phyloP scores from a whole-genome alignment of 2,888 invertebrate species.

The Eupeodes latifasciatus region DNA sequence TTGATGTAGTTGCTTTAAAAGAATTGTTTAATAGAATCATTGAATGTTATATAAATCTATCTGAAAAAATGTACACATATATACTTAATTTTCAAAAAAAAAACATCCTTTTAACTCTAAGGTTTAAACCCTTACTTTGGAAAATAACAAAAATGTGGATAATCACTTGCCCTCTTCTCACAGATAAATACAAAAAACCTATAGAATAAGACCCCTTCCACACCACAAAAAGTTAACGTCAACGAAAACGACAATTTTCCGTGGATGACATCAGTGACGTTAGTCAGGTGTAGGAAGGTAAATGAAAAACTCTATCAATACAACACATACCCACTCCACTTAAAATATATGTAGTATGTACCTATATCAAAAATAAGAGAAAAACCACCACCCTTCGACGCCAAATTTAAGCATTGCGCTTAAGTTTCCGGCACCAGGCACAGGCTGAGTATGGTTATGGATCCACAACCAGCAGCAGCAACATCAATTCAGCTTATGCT shows the following conservation, averaged over 20 bases:
- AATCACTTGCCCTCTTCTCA: constrained; percentile 47
- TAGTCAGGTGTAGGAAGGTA: constrained; percentile 38
- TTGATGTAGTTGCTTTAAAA: too few relatives aligned
- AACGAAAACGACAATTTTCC: constrained; percentile 50
- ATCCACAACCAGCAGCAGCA: constrained; percentile 45
- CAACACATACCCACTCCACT: constrained; percentile 28
- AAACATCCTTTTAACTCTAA: not conserved
- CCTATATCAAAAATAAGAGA: not conserved
- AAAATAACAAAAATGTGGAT: constrained; percentile 35
- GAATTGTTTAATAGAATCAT: too few relatives aligned
- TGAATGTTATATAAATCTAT: too few relatives aligned
- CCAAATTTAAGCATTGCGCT: constrained; percentile 67
- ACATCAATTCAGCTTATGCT: constrained; percentile 73
- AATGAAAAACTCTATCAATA: constrained; percentile 54
- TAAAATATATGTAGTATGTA: not conserved
- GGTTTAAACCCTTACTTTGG: not conserved
- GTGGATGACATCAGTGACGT: constrained; percentile 48
- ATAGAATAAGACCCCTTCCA: constrained; percentile 17
- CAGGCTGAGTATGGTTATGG: constrained; percentile 44
- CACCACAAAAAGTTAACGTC: constrained; percentile 9
- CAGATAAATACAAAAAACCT: constrained; percentile 6
- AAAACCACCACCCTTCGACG: constrained; percentile 24
- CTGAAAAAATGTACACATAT: too few relatives aligned
- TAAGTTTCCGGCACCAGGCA: constrained; percentile 72
- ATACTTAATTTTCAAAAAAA: too few relatives aligned